Conservation (phyloP, 2,113 vertebrate species). For the Anser brachyrhynchus region DNA sequence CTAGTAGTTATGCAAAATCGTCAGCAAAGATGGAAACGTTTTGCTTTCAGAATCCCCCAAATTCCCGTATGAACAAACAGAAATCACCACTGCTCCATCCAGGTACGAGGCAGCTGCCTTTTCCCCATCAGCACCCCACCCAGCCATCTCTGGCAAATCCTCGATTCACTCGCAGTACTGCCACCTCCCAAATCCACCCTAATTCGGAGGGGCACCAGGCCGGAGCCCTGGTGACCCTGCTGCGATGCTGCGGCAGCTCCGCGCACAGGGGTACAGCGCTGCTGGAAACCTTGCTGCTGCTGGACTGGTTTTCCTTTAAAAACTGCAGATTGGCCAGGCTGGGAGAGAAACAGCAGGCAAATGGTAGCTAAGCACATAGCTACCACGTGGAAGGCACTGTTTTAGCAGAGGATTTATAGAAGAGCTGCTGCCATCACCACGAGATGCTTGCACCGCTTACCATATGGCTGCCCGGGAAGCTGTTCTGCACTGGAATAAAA, state of each 20-base stretch:
- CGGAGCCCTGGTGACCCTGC: neutral
- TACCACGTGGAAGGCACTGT: neutral
- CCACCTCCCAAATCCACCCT: neutral
- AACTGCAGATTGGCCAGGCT: neutral
- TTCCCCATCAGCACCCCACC: neutral
- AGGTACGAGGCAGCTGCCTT: neutral
- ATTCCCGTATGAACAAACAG: neutral
- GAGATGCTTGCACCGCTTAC: neutral
- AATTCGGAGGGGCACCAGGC: neutral
- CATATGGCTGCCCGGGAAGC: accelerated
- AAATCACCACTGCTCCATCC: accelerated
- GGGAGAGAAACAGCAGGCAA: neutral
- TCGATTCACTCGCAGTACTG: neutral
- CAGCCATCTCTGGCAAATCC: neutral
- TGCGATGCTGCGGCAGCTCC: neutral
- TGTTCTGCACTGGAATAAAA: neutral
- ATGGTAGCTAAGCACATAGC: accelerated
- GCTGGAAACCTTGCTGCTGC: neutral
- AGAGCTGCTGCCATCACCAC: neutral
- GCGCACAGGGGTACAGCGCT: accelerated
- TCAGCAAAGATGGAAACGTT: neutral
- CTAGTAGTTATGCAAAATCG: neutral
- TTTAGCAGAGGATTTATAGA: neutral
- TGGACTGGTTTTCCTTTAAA: neutral
- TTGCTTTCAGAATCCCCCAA: neutral